A percentile compares a stretch with the other conserved stretches of the same genome.
phyloP scores from a whole-genome alignment of 2,797 vertebrate species.

The Tympanoctomys barrerae region DNA sequence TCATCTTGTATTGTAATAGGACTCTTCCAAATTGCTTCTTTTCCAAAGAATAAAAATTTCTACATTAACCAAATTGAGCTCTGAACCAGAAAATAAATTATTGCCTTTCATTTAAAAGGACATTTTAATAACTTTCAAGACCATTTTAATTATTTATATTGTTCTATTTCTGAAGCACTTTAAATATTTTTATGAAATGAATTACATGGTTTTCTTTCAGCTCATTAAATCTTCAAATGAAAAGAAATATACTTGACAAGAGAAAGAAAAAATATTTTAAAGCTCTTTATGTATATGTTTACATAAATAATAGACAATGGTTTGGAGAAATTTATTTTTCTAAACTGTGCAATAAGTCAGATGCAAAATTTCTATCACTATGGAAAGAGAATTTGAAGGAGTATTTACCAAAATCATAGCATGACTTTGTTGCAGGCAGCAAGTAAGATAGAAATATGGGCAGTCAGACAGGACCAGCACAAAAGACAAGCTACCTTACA shows the following conservation, averaged over 20 bases:
- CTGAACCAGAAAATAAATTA: neutral
- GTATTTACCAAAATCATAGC: constrained; percentile 39
- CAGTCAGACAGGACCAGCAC: no score
- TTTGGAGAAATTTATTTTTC: constrained; percentile 28
- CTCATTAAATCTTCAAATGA: constrained; percentile 36
- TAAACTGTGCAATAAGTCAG: neutral
- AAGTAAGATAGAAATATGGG: no score
- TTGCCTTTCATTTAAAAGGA: neutral
- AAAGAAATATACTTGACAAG: constrained; percentile 13
- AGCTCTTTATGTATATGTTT: neutral
- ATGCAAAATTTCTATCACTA: constrained; percentile 5
- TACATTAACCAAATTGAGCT: neutral
- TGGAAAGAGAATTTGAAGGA: constrained; percentile 2
- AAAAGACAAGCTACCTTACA: no score
- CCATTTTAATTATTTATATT: constrained; percentile 10
- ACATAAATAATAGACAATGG: neutral
- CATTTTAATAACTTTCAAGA: neutral
- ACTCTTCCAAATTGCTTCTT: neutral
- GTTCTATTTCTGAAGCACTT: constrained; percentile 36
- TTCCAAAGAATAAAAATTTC: constrained; percentile 19
- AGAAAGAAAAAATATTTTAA: neutral
- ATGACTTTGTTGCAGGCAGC: neutral
- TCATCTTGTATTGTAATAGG: neutral
- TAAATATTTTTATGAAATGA: constrained; percentile 46
- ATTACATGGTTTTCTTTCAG: neutral